A percentile compares a stretch with the other conserved stretches of the same genome.
These are phyloP conservation scores for Elysia crispata DNA, from an alignment of 2,888 invertebrate species.

Conservation along the genomic window DNA sequence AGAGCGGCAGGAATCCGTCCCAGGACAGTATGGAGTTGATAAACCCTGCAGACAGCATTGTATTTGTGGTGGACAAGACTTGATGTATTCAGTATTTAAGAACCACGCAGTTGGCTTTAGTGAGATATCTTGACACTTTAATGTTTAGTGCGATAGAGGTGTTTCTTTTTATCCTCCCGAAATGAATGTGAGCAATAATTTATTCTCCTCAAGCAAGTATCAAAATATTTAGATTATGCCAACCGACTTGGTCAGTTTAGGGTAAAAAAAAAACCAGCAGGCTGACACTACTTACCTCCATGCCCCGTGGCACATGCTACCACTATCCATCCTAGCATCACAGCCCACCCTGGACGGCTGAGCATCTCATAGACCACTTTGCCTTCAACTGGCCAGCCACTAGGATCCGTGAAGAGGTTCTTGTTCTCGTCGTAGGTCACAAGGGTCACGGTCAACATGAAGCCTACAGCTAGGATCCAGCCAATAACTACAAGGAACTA, in stretches of 20 bases:
- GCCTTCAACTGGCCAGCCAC: slow-evolving; percentile 18
- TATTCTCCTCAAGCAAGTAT: no score
- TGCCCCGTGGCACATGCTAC: slow-evolving; percentile 33
- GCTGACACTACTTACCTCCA: slow-evolving; percentile 26
- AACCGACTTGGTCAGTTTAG: no score
- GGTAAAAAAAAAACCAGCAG: no score
- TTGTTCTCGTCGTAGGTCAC: slow-evolving; percentile 42
- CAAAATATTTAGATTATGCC: no score
- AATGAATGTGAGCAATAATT: no score
- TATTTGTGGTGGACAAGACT: no score
- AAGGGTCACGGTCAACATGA: slow-evolving; percentile 22
- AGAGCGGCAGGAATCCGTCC: slow-evolving; percentile 39
- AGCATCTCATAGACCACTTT: slow-evolving; percentile 26
- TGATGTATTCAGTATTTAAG: no score
- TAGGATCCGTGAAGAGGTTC: neutral
- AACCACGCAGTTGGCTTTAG: no score
- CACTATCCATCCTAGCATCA: slow-evolving; percentile 31
- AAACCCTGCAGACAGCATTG: no score
- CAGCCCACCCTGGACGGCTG: slow-evolving; percentile 32
- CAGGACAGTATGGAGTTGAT: slow-evolving; percentile 44
- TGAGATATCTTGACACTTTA: no score
- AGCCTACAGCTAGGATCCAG: slow-evolving; percentile 30
- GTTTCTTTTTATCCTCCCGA: no score
- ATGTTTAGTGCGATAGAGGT: no score
- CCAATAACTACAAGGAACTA: slow-evolving; percentile 28